phyloP scores from a whole-genome alignment of 2,113 vertebrate species.

The Cebidichthys violaceus region DNA sequence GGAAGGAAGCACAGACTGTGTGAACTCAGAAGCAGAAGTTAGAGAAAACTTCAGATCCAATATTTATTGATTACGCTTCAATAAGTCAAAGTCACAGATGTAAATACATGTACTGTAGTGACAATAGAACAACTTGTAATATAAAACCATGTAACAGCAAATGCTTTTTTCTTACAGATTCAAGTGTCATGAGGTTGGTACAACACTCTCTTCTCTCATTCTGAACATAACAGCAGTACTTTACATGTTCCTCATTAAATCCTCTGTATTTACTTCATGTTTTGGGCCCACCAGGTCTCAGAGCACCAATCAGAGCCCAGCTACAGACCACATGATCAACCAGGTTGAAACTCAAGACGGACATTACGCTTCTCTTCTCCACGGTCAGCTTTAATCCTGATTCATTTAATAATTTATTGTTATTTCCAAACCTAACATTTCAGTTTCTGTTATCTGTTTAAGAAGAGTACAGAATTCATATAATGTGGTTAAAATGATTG shows the following conservation, averaged over 20 bases:
- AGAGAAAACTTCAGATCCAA: no score
- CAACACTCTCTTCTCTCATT: background rate
- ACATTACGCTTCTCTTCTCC: no score
- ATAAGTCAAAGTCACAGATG: background rate
- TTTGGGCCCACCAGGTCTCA: background rate
- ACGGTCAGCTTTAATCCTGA: conserved; percentile 1
- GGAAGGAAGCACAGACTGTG: no score
- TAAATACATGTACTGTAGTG: background rate
- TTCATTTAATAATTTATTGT: background rate
- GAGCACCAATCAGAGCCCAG: background rate
- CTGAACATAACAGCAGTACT: background rate
- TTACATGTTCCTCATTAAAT: background rate
- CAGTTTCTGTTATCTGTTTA: no score
- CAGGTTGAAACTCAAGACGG: background rate
- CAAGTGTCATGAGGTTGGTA: background rate
- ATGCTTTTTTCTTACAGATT: conserved; percentile 16
- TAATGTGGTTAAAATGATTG: background rate
- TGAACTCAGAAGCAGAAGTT: no score
- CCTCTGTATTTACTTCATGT: background rate
- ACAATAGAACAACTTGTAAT: background rate
- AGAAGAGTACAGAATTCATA: no score
- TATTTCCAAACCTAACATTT: no score
- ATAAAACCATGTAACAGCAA: background rate
- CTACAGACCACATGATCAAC: background rate
- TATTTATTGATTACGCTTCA: background rate